Base-by-base conservation (phyloP, 2,888 invertebrate genomes). In the Zhengitettix transpicula region DNA sequence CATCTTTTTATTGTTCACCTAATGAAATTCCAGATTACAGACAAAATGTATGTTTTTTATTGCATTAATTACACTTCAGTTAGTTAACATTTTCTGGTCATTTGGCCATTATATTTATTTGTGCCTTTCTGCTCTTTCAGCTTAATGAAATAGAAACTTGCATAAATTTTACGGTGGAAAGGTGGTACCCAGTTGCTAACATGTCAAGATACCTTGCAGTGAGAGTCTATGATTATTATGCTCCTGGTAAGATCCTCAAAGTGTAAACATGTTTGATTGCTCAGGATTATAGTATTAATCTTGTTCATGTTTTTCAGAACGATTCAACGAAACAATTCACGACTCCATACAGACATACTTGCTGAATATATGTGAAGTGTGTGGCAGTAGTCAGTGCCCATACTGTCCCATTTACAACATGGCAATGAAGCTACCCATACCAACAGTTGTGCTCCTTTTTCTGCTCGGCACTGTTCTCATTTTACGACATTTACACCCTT, bases 101-200 rank as follows among this genome's bases (percentile, higher is more conserved):
- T n/a, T n/a, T n/a, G n/a, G n/a, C n/a, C n/a, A n/a, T n/a, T n/a
- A n/a, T 28, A 28, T 28, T 28, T 28, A 5, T 28, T 5, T 28
- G 28, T 28, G 28, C 28, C 7, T 28, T 7, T 28, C 28, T 28
- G 28, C 28, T 28, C 28, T 28, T 47, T 47, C 74, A 92, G 91
- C 73, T 96, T 72, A 91, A 92, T 68, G 75, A 78, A 28, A 86
- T 87, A 72, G 84, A 83, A 67, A 89, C 89, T 9, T 97, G 97
- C 70, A 85, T 97, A 11, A 88, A 91, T 74, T 91, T 95, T 72
- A 90, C 92, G 1, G 82, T 95, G 59, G 93, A 95, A 74, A 81
- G 97, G 65, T 97, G 95, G 95, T 88, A 82, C 75, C 96, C 96
- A 0, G 93, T 96, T 5, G 96, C 96, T 56, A 97, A 97, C 75